Conservation (phyloP, 2,888 invertebrate species). For the Elmis aenea region DNA sequence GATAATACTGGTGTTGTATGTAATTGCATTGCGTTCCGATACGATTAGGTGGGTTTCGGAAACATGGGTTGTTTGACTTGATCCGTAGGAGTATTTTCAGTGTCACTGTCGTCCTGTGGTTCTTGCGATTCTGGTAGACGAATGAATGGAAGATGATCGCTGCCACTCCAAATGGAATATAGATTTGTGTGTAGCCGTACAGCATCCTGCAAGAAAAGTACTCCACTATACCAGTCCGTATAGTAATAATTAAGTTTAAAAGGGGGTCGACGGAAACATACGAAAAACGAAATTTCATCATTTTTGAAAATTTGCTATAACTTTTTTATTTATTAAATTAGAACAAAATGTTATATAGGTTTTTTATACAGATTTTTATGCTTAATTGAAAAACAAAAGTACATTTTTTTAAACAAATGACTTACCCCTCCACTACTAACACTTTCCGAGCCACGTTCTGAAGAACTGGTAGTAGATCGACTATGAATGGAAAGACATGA, state of each 20-base stretch:
- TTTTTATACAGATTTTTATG: too few species aligned
- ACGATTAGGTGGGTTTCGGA: slow-evolving; percentile 41
- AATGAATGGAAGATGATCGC: slow-evolving; percentile 47
- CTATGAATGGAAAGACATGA: slow-evolving; percentile 55
- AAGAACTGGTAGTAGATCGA: slow-evolving; percentile 50
- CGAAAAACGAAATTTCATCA: too few species aligned
- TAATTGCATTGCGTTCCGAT: neutral
- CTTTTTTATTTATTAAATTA: too few species aligned
- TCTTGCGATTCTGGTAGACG: slow-evolving; percentile 47
- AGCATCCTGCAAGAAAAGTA: slow-evolving; percentile 40
- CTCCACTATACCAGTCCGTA: too few species aligned
- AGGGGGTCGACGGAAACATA: too few species aligned
- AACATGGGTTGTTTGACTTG: slow-evolving; percentile 36
- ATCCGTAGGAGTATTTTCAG: slow-evolving; percentile 44
- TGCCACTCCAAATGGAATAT: slow-evolving; percentile 49
- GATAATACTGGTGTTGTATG: too few species aligned
- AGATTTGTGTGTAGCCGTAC: slow-evolving; percentile 43
- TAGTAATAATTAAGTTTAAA: too few species aligned
- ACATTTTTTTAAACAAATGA: too few species aligned
- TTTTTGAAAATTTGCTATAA: too few species aligned
- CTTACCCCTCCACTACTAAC: slow-evolving; percentile 45
- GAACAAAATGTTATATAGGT: too few species aligned
- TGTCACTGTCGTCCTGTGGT: slow-evolving; percentile 46
- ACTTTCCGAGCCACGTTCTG: slow-evolving; percentile 46
- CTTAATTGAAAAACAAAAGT: too few species aligned